A percentile compares a stretch with the other conserved stretches of the same genome.
Conservation (phyloP, 2,113 vertebrate species). For the Peromyscus maniculatus region DNA sequence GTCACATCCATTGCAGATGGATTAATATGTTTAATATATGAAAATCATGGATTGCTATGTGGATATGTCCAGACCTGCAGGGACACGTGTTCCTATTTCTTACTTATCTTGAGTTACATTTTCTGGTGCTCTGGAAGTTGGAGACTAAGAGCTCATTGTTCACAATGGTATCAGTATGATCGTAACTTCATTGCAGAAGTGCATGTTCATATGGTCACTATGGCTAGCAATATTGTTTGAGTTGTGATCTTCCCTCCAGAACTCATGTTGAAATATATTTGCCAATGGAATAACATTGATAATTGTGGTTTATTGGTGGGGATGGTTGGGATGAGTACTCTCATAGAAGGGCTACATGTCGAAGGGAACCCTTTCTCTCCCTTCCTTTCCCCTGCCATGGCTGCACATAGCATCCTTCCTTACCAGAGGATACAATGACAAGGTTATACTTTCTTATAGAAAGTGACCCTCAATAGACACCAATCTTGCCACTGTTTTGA, state of each 20-base stretch:
- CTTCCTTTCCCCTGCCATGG: background rate
- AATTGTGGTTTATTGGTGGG: background rate
- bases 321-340: background rate
- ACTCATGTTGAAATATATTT: background rate
- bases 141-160: background rate
- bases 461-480: background rate
- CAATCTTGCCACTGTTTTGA: background rate
- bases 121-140: background rate
- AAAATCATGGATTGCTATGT: background rate
- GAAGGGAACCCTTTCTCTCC: background rate
- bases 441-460: background rate
- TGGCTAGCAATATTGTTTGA: background rate
- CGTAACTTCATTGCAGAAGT: background rate
- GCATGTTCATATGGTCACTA: background rate
- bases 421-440: background rate
- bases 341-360: background rate
- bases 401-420: background rate
- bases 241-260: background rate
- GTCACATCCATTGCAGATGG: background rate
- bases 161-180: background rate
- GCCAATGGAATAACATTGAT: background rate
- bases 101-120: background rate
- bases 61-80: background rate
- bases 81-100: background rate
- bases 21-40: background rate